A percentile compares a stretch with the other conserved stretches of the same genome.
Conservation (phyloP, 1,140 invertebrate species). For the Pseudomyrmex pallidus region DNA sequence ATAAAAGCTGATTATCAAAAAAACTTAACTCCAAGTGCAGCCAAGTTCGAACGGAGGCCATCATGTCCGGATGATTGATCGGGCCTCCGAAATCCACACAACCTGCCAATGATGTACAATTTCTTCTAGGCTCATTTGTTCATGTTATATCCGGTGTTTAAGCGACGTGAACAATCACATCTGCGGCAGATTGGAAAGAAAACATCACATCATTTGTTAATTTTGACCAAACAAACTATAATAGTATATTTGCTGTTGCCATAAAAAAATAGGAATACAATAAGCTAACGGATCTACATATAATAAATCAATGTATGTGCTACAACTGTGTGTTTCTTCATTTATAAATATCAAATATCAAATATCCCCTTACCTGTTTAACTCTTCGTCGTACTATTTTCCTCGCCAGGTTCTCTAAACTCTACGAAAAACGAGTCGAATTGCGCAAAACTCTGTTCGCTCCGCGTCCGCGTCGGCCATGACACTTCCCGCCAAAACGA, state of each 20-base stretch:
- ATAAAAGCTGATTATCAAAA: slow-evolving; percentile 62
- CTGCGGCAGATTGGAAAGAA: slow-evolving; percentile 78
- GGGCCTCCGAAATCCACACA: slow-evolving; percentile 72
- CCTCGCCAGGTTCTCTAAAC: not conserved
- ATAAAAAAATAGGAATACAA: slow-evolving; percentile 78
- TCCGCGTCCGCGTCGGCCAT: too few species aligned
- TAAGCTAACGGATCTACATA: slow-evolving; percentile 85
- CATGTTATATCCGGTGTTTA: slow-evolving; percentile 78
- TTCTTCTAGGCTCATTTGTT: slow-evolving; percentile 79
- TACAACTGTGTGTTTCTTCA: slow-evolving; percentile 64
- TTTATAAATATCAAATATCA: not conserved
- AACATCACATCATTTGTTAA: slow-evolving; percentile 78
- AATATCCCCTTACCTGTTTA: not conserved
- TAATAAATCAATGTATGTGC: slow-evolving; percentile 85
- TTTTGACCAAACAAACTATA: slow-evolving; percentile 78
- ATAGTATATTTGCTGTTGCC: slow-evolving; percentile 83
- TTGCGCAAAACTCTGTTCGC: too few species aligned
- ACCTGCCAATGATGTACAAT: slow-evolving; percentile 77
- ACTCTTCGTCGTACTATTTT: not conserved
- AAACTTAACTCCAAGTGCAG: slow-evolving; percentile 57
- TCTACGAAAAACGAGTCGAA: too few species aligned
- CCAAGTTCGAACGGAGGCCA: slow-evolving; percentile 73
- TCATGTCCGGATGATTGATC: slow-evolving; percentile 82
- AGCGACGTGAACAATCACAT: slow-evolving; percentile 75
- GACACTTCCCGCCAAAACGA: too few species aligned